phyloP scores from a whole-genome alignment of 2,888 invertebrate species.

The Sesia bembeciformis region DNA sequence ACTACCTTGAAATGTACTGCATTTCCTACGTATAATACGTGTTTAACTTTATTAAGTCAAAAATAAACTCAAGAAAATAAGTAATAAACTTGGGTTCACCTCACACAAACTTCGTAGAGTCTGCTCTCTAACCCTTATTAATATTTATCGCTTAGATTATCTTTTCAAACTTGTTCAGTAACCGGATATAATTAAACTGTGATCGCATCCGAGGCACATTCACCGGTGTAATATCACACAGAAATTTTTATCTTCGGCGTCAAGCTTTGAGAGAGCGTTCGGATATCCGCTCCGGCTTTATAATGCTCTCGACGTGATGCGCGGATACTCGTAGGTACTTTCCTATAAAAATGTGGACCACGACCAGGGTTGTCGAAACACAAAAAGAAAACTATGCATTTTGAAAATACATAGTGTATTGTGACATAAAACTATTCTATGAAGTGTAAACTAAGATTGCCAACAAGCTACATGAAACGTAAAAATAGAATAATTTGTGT shows the following conservation, averaged over 20 bases:
- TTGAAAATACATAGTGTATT: too few relatives aligned
- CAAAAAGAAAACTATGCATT: neutral
- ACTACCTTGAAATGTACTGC: too few relatives aligned
- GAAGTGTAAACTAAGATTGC: too few relatives aligned
- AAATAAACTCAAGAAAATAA: neutral
- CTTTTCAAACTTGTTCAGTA: neutral
- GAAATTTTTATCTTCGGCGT: constrained; percentile 26
- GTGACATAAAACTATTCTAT: too few relatives aligned
- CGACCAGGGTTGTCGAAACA: constrained; percentile 23
- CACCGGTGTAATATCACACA: constrained; percentile 3
- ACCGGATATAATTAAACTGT: constrained; percentile 8
- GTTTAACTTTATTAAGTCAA: neutral
- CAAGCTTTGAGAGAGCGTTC: constrained; percentile 25
- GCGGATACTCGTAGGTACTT: constrained; percentile 16
- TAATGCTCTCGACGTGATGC: constrained; percentile 31
- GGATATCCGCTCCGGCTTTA: constrained; percentile 45
- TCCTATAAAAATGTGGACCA: constrained; percentile 22
- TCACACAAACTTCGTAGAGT: neutral
- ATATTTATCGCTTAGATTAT: neutral
- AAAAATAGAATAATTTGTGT: too few relatives aligned
- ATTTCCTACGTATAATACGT: too few relatives aligned
- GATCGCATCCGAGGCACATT: constrained; percentile 11
- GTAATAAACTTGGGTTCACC: neutral
- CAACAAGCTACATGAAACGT: too few relatives aligned
- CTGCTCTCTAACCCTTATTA: neutral